A percentile compares a stretch with the other conserved stretches of the same genome.
Evolutionary conservation across 2,888 invertebrate species (phyloP).

Genomic region (Galerucella calmariensis): DNA sequence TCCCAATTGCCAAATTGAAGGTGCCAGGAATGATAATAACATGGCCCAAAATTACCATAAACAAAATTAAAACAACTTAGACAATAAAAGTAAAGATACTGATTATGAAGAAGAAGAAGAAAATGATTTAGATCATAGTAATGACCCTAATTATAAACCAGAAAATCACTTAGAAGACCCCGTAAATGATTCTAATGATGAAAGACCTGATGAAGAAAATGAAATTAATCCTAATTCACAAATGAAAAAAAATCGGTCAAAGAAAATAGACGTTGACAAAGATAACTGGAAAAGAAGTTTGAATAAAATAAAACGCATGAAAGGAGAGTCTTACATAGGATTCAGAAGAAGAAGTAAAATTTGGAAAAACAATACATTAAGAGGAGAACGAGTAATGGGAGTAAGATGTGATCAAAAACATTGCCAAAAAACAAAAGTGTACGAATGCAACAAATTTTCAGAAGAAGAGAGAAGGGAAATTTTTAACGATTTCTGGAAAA

Average conservation of each 20-base stretch:
- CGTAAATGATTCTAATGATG: background rate
- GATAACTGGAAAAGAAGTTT: background rate
- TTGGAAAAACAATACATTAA: constrained; percentile 2
- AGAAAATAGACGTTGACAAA: constrained; percentile 6
- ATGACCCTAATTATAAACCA: constrained; percentile 3
- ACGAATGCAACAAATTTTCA: background rate
- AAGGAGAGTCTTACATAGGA: constrained; percentile 1
- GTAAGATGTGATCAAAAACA: constrained; percentile 1
- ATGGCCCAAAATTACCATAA: background rate
- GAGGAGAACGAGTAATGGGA: background rate
- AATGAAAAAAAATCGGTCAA: background rate
- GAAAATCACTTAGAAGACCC: background rate
- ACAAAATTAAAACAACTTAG: background rate
- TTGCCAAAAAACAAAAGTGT: background rate
- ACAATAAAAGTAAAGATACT: background rate
- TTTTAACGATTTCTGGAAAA: background rate
- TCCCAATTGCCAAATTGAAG: background rate
- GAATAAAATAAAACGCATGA: background rate
- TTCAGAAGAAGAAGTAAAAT: background rate
- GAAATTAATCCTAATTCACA: background rate
- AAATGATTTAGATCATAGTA: background rate
- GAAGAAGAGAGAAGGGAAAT: background rate
- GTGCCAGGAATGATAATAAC: background rate
- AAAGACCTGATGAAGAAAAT: constrained; percentile 3
- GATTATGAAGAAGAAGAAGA: background rate